Percentiles rank a stretch among this genome's conserved stretches.
phyloP scores from a whole-genome alignment of 2,797 vertebrate species.

The Lacerta agilis region DNA sequence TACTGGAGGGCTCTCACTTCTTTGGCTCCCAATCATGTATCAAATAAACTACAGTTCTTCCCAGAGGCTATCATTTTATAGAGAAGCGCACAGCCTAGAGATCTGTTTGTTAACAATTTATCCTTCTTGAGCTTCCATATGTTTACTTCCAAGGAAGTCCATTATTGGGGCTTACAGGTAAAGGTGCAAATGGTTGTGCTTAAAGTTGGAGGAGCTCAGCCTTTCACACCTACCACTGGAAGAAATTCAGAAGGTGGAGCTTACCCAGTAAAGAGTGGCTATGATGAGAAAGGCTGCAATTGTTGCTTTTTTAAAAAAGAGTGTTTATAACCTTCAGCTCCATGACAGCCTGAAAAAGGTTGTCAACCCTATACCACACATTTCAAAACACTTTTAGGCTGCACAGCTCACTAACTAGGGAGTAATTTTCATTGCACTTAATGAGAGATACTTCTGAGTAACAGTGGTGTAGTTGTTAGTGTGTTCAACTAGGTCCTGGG shows the following conservation, averaged over 20 bases:
- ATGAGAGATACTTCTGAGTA: neutral
- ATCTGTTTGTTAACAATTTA: too few relatives aligned
- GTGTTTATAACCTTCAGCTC: neutral
- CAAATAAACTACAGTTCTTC: neutral
- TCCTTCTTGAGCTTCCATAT: neutral
- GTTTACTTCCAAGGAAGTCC: neutral
- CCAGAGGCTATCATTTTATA: neutral
- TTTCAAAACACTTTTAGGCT: neutral
- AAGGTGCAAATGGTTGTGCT: neutral
- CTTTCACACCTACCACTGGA: neutral
- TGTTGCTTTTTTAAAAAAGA: neutral
- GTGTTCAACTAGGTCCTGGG: too few relatives aligned
- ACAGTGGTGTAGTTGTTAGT: too few relatives aligned
- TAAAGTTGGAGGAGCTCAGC: neutral
- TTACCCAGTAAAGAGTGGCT: neutral
- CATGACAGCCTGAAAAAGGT: neutral
- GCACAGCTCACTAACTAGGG: neutral
- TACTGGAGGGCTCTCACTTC: neutral
- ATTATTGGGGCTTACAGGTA: neutral
- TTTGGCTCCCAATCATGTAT: neutral
- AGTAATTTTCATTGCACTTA: neutral
- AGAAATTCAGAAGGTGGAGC: neutral
- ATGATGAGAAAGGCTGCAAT: neutral
- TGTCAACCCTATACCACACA: neutral
- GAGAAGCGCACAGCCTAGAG: neutral